Base-by-base conservation (phyloP, 2,888 invertebrate species). In the Athrips mouffetella region DNA sequence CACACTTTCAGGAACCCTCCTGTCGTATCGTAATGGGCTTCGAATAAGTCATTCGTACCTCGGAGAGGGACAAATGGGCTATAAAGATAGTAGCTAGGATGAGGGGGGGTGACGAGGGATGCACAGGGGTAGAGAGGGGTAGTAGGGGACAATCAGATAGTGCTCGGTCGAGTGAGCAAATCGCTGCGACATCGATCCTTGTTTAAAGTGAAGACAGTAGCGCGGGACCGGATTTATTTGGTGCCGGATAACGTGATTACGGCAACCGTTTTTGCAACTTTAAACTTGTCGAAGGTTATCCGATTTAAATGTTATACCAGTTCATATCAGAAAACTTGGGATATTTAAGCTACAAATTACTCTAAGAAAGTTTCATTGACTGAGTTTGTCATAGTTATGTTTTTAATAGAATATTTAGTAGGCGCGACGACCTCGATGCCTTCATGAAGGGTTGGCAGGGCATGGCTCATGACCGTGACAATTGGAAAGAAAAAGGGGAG, bases 1-100 rank as follows among this genome's bases (percentile, higher is more conserved):
- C 42, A 30, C 42, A 44, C 29, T 44, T 44, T 20, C 23, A 10
- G 10, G 13, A 23, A 23, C 42, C 42, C 20, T 15, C 42, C 30
- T 44, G 42, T 30, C 29, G 18, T 18, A 8, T 10, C 42, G 42
- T 44, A 44, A 44, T 44, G 42, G 42, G 42, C 42, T 30, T 44
- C 42, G 42, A 44, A 44, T 44, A 44, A 44, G 42, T 44, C 30
- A 44, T 44, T 44, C 30, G 42, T 44, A 44, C 42, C 42, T 44
- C 13, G 29, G 42, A 16, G 15, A 44, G 42, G 42, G 42, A 44
- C 42, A 44, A 44, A 44, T 44, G 42, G 42, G 42, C 30, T 44
- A 44, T 44, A 44, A 44, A 44, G 42, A 44, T 44, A 44, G 42
- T 44, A 20, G 29, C 16, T 4, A 44, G 30, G 42, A 16, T 16